Percentiles rank a stretch among this genome's conserved stretches.
Evolutionary conservation across 92 coral and sea anemone genomes (phyloP).

Genomic region (Zoanthus gigantus): DNA sequence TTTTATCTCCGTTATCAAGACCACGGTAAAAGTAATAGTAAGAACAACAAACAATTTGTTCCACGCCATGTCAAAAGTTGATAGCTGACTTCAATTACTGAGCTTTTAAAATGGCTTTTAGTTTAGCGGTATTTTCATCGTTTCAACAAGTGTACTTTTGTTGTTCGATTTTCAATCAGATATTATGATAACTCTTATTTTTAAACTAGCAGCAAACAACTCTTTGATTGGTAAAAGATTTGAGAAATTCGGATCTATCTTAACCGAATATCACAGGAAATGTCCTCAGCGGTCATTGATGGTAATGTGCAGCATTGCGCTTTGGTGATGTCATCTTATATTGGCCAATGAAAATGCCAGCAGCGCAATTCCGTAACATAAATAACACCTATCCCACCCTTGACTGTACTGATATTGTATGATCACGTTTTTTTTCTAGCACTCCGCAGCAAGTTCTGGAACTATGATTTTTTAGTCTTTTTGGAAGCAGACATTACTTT

Average conservation of each 20-base stretch:
- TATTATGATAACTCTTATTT: background rate
- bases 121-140: background rate
- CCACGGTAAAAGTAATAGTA: background rate
- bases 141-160: background rate
- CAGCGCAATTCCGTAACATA: conserved; percentile 1
- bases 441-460: background rate
- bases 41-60: conserved; percentile 24
- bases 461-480: background rate
- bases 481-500: background rate
- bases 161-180: background rate
- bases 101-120: background rate
- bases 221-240: conserved; percentile 14
- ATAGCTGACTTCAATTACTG: conserved; percentile 4
- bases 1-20: conserved; percentile 19
- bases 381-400: conserved; percentile 12
- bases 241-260: background rate
- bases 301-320: background rate
- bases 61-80: conserved; percentile 12
- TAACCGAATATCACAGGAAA: conserved; percentile 18
- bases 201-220: background rate
- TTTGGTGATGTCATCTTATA: conserved; percentile 1
- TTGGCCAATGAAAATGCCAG: conserved; percentile 24
- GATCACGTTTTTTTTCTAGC: background rate
- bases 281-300: background rate
- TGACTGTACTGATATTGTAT: conserved; percentile 13